Evolutionary conservation across 2,797 vertebrate species (phyloP).

Genomic region (Manis crassicaudata): DNA sequence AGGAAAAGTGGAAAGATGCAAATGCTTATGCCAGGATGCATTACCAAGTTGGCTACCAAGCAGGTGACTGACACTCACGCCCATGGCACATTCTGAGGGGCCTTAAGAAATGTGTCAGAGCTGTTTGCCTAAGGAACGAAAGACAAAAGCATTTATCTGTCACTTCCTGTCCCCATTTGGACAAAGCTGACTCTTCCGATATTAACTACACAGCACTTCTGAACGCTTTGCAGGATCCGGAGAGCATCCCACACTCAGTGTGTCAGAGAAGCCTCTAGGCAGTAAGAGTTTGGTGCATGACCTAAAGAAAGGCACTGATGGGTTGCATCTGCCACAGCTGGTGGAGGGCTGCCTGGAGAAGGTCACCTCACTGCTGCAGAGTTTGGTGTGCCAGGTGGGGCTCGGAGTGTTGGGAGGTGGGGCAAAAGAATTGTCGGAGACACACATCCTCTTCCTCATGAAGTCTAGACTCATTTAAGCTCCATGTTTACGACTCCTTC

Average conservation of each 20-base stretch:
- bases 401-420: neutral
- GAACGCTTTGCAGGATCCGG: neutral
- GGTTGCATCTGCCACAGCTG: neutral
- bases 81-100: neutral
- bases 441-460: neutral
- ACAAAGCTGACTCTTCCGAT: neutral
- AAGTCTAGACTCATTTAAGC: neutral
- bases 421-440: neutral
- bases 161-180: neutral
- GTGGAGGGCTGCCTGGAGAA: neutral
- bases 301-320: neutral
- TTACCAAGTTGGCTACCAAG: neutral
- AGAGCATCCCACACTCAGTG: neutral
- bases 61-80: neutral
- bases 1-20: neutral
- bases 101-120: neutral
- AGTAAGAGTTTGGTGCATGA: neutral
- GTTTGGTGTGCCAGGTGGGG: neutral
- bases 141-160: slow-evolving; percentile 5
- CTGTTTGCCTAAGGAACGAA: neutral
- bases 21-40: neutral
- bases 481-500: neutral
- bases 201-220: neutral
- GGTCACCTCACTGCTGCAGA: neutral
- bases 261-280: neutral